Conservation (phyloP, 2,113 vertebrate species). For the Typhlomys cinereus region DNA sequence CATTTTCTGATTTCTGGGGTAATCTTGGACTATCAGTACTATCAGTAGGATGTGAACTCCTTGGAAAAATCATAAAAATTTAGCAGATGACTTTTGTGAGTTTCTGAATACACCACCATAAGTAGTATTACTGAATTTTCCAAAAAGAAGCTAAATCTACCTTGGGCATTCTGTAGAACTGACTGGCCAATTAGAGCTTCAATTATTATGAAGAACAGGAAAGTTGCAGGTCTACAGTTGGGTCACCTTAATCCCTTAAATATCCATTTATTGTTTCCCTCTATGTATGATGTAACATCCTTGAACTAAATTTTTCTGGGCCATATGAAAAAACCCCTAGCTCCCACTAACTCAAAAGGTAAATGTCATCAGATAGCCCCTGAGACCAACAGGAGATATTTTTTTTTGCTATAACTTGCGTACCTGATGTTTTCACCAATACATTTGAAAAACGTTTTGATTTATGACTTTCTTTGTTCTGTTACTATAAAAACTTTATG, state of each 20-base stretch:
- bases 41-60: not conserved
- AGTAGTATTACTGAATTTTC: not conserved
- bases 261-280: not conserved
- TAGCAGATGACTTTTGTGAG: not conserved
- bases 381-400: not conserved
- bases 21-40: not conserved
- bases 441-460: too few relatives aligned
- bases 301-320: not conserved
- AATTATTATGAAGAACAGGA: not conserved
- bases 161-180: too few relatives aligned
- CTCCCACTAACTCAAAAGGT: not conserved
- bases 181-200: not conserved
- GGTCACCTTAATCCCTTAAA: not conserved
- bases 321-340: too few relatives aligned
- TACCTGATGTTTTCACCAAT: too few relatives aligned
- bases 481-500: too few relatives aligned
- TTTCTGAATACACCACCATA: not conserved
- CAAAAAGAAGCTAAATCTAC: not conserved
- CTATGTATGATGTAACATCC: too few relatives aligned
- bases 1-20: slow-evolving; percentile 28
- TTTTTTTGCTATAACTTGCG: too few relatives aligned
- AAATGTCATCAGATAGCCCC: not conserved
- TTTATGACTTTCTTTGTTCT: too few relatives aligned
- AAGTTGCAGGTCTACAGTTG: not conserved
- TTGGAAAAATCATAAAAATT: slow-evolving; percentile 11